phyloP scores from a whole-genome alignment of 2,888 invertebrate species.

The Cabera pusaria region DNA sequence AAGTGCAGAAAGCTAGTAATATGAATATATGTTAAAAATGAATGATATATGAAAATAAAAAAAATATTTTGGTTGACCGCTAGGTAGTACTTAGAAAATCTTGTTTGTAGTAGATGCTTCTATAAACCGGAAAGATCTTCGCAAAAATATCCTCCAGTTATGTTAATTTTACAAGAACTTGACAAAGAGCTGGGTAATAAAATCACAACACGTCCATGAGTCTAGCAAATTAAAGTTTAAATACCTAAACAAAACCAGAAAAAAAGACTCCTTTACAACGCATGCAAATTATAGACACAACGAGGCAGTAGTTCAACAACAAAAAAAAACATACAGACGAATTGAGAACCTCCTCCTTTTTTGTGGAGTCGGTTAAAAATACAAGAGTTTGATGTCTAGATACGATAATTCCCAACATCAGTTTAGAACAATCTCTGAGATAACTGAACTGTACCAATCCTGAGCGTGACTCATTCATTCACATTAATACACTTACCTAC shows the following conservation, averaged over 20 bases:
- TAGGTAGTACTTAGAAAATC: too few species aligned
- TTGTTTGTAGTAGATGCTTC: too few species aligned
- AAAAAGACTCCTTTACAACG: too few species aligned
- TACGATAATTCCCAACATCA: slow-evolving; percentile 11
- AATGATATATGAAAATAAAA: too few species aligned
- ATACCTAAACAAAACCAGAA: slow-evolving; percentile 16
- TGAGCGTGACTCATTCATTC: slow-evolving; percentile 76
- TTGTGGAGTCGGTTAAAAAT: too few species aligned
- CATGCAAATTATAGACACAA: slow-evolving; percentile 15
- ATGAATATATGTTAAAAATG: too few species aligned
- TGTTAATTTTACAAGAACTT: slow-evolving; percentile 8
- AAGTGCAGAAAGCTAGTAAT: too few species aligned
- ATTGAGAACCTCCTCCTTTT: too few species aligned
- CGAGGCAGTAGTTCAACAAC: slow-evolving; percentile 16
- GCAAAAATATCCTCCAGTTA: slow-evolving; percentile 3
- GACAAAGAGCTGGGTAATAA: slow-evolving; percentile 4
- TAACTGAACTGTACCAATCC: slow-evolving; percentile 65
- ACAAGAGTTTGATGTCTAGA: slow-evolving; percentile 22
- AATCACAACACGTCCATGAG: slow-evolving; percentile 7
- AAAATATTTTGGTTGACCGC: too few species aligned
- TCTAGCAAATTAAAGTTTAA: slow-evolving; percentile 10
- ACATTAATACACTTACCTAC: slow-evolving; percentile 62
- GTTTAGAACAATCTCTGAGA: slow-evolving; percentile 17
- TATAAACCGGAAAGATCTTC: slow-evolving; percentile 1
- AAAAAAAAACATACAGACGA: too few species aligned